Conservation (phyloP, 1,140 invertebrate species). For the Solen grandis region DNA sequence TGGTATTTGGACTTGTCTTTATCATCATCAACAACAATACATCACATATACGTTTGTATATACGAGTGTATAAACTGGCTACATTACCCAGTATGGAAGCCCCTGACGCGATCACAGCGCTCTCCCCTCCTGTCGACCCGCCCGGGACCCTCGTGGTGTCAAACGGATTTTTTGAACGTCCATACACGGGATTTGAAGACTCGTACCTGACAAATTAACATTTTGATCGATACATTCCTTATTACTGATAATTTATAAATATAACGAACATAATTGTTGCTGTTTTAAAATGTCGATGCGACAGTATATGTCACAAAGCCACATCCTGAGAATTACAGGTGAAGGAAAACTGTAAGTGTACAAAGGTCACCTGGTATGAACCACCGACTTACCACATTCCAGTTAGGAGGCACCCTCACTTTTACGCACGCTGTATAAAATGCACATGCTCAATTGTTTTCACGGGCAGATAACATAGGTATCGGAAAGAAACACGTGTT, state of each 20-base stretch:
- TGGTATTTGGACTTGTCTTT: too few species aligned
- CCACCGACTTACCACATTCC: neutral
- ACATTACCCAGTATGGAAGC: conserved; percentile 80
- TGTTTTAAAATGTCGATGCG: neutral
- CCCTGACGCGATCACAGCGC: conserved; percentile 76
- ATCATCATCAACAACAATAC: too few species aligned
- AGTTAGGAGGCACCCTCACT: too few species aligned
- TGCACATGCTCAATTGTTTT: too few species aligned
- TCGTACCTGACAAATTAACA: conserved; percentile 64
- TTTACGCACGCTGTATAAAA: too few species aligned
- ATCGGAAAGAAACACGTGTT: too few species aligned
- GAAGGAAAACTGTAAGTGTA: neutral
- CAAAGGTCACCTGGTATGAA: neutral
- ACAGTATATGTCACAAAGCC: neutral
- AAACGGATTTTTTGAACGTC: conserved; percentile 79
- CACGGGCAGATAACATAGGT: too few species aligned
- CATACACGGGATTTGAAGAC: conserved; percentile 82
- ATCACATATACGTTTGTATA: too few species aligned
- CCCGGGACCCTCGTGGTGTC: conserved; percentile 77
- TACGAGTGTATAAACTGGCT: too few species aligned
- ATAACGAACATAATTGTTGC: neutral
- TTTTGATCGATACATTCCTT: neutral
- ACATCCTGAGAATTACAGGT: neutral
- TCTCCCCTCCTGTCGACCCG: conserved; percentile 80
- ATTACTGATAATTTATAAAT: neutral